These are phyloP conservation scores for Chaetops frenatus DNA, from an alignment of 2,113 vertebrate species.

Conservation along the genomic window DNA sequence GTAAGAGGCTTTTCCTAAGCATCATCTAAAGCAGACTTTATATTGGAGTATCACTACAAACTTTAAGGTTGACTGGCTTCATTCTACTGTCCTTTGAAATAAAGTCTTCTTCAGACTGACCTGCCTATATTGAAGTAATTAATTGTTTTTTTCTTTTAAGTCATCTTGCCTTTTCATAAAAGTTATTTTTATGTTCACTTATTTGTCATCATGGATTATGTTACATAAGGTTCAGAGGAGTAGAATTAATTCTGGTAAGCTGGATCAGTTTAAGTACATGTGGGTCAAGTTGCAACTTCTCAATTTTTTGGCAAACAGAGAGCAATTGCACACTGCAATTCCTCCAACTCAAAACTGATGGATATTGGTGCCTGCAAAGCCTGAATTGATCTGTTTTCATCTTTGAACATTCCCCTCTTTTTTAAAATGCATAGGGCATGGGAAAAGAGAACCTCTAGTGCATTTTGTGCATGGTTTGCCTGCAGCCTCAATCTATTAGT, in stretches of 20 bases:
- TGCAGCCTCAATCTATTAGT: background rate
- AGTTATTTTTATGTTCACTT: background rate
- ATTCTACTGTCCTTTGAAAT: background rate
- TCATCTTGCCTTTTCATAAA: background rate
- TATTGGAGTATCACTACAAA: background rate
- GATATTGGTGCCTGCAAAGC: background rate
- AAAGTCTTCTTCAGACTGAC: background rate
- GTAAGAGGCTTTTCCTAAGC: background rate
- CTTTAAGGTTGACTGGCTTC: background rate
- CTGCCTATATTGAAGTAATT: background rate
- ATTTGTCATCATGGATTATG: background rate
- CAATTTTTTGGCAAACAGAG: background rate
- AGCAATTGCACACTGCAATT: background rate
- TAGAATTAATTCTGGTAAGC: slow-evolving; percentile 9
- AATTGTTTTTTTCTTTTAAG: background rate
- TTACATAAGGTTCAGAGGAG: background rate
- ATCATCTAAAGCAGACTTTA: background rate
- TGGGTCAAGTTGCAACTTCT: background rate
- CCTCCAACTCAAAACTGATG: too few relatives aligned
- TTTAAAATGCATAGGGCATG: background rate
- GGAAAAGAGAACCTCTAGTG: background rate
- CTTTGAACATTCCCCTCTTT: background rate
- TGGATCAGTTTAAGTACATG: background rate
- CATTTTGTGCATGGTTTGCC: background rate
- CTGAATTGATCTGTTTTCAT: background rate